Evolutionary conservation across 2,888 invertebrate species (phyloP).

Genomic region (Cantharis nigra): DNA sequence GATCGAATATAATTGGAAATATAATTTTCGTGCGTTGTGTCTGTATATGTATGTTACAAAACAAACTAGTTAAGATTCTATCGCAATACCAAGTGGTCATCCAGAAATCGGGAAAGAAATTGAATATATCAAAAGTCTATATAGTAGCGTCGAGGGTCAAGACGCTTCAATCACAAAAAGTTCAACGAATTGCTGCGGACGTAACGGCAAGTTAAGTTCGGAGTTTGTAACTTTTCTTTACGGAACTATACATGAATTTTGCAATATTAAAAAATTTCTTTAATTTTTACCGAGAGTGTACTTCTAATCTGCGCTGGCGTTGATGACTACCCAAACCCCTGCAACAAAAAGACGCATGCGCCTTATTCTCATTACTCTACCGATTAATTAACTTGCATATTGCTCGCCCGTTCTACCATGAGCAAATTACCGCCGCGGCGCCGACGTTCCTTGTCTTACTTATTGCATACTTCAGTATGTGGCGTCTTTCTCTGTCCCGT

Average conservation of each 20-base stretch:
- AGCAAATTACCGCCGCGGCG: conserved; percentile 48
- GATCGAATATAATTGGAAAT: background rate
- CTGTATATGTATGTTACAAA: background rate
- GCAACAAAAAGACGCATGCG: conserved; percentile 51
- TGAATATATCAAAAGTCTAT: conserved; percentile 18
- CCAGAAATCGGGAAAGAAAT: background rate
- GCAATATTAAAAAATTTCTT: conserved; percentile 41
- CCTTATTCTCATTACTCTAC: conserved; percentile 57
- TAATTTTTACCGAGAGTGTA: conserved; percentile 60
- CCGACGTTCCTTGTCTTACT: conserved; percentile 33
- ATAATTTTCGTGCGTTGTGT: background rate
- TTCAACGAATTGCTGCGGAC: conserved; percentile 25
- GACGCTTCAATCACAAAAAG: conserved; percentile 38
- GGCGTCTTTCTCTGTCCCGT: conserved; percentile 41
- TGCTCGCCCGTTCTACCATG: conserved; percentile 55
- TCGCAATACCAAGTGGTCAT: background rate
- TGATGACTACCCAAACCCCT: conserved; percentile 64
- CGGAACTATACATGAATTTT: conserved; percentile 20
- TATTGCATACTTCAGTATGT: conserved; percentile 33
- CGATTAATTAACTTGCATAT: conserved; percentile 61
- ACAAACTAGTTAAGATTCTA: conserved; percentile 3
- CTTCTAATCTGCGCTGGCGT: conserved; percentile 63
- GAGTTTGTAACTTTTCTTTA: conserved; percentile 20
- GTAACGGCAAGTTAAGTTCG: conserved; percentile 26
- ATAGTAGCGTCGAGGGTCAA: conserved; percentile 37